phyloP scores from a whole-genome alignment of 1,140 invertebrate species.

The Pentalonia nigronervosa region DNA sequence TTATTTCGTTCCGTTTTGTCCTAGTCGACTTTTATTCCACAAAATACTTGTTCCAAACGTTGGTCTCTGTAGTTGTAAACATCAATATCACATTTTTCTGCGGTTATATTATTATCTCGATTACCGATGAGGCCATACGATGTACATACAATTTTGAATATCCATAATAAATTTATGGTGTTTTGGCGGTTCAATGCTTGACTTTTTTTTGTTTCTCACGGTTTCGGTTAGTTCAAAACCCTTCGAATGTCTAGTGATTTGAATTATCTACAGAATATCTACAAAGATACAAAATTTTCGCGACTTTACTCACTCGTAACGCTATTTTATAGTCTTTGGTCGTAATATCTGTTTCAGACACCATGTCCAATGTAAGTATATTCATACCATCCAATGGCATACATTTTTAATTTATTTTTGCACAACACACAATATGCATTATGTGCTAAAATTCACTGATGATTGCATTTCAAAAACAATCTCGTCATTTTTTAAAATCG shows the following conservation, averaged over 20 bases:
- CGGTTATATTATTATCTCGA: neutral
- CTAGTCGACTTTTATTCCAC: too few species aligned
- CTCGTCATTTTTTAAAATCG: neutral
- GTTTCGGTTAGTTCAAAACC: neutral
- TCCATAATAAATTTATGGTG: neutral
- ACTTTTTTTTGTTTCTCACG: neutral
- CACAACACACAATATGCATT: neutral
- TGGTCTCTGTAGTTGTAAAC: too few species aligned
- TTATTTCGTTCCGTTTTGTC: too few species aligned
- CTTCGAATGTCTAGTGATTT: neutral
- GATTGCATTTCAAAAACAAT: neutral
- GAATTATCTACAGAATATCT: neutral
- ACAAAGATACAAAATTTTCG: neutral
- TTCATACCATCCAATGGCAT: neutral
- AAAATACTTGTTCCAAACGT: too few species aligned
- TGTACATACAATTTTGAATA: neutral
- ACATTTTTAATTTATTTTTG: neutral
- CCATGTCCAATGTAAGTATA: neutral
- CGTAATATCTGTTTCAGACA: neutral
- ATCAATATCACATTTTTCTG: too few species aligned
- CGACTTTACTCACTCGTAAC: neutral
- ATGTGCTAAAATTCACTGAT: neutral
- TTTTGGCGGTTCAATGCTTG: neutral
- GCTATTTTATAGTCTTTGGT: neutral
- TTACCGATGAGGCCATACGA: too few species aligned